Evolutionary conservation across 1,140 invertebrate genomes (phyloP).

Genomic region (Zeugodacus cucurbitae): DNA sequence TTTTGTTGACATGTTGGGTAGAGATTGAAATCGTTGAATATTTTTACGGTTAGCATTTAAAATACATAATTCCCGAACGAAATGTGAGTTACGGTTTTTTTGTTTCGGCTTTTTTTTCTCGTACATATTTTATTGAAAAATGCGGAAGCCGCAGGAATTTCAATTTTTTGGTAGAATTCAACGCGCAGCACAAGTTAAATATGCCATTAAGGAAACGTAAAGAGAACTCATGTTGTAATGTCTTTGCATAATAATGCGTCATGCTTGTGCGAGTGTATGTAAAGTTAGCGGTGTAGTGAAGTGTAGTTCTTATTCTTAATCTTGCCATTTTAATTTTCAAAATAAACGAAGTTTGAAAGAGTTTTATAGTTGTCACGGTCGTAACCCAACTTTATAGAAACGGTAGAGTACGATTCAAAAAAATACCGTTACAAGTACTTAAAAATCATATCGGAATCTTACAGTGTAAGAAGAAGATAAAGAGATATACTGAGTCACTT

Average conservation of each 20-base stretch:
- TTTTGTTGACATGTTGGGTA: not conserved
- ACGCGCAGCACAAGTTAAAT: not conserved
- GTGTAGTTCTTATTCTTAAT: too few species aligned
- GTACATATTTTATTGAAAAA: not conserved
- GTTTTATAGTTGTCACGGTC: too few species aligned
- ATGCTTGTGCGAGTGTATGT: not conserved
- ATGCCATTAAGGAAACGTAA: constrained; percentile 15
- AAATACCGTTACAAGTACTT: too few species aligned
- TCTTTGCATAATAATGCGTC: not conserved
- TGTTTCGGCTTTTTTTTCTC: not conserved
- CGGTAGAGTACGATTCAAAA: too few species aligned
- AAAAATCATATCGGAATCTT: too few species aligned
- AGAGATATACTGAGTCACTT: too few species aligned
- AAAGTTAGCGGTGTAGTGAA: too few species aligned
- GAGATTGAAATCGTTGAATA: constrained; percentile 20
- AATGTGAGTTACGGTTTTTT: constrained; percentile 31
- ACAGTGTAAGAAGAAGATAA: too few species aligned
- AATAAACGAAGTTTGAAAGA: too few species aligned
- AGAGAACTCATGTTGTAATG: constrained; percentile 9
- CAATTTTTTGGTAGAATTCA: not conserved
- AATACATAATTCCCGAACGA: not conserved
- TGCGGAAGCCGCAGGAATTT: constrained; percentile 28
- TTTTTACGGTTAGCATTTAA: constrained; percentile 28
- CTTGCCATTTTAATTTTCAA: too few species aligned
- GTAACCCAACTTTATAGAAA: too few species aligned